Base-by-base conservation (phyloP, 2,113 vertebrate species). In the Spilogale gracilis region DNA sequence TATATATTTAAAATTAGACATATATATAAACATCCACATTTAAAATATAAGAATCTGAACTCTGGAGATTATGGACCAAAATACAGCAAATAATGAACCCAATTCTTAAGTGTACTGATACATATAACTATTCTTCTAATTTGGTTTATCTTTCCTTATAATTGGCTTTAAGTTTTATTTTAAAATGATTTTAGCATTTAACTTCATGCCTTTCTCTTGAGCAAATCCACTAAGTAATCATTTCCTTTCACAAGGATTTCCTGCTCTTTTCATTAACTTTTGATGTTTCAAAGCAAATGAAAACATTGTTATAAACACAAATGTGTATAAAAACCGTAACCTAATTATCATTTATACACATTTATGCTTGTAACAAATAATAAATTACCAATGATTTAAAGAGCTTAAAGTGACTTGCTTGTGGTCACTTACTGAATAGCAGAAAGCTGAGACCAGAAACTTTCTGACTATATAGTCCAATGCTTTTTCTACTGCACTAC, bases 181-280 rank as follows among this genome's bases (percentile, higher is more conserved):
- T 81, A 93, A 52, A 84, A 76, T 48, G 10, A 81, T 43, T 78
- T 50, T 27, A 86, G 17, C 7, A 82, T 78, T 95, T 94, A 95
- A 96, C 18, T 88, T 80, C 27, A 79, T 82, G 74, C 48, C 63
- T 86, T 87, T 76, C 69, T 79, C 76, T 52, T 58, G 30, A 89
- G 61, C 13, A 83, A 25, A 61, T 54, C 84, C 25, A 81, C 14
- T 74, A 32, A 82, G 96, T 90, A 71, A 2, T 48, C 63, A 97
- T 45, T 93, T 21, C 23, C 4, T 48, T 87, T 78, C 52, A 96
- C 45, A 76, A 58, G 50, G 73, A 92, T 69, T 27, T 79, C 61
- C 65, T 94, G 30, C 27, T 92, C 27, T 93, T 79, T 58, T 63
- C 27, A 89, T 76, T 89, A 93, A 94, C 25, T 82, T 48, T 20